phyloP scores from a whole-genome alignment of 2,113 vertebrate genomes.

The Manacus vitellinus region DNA sequence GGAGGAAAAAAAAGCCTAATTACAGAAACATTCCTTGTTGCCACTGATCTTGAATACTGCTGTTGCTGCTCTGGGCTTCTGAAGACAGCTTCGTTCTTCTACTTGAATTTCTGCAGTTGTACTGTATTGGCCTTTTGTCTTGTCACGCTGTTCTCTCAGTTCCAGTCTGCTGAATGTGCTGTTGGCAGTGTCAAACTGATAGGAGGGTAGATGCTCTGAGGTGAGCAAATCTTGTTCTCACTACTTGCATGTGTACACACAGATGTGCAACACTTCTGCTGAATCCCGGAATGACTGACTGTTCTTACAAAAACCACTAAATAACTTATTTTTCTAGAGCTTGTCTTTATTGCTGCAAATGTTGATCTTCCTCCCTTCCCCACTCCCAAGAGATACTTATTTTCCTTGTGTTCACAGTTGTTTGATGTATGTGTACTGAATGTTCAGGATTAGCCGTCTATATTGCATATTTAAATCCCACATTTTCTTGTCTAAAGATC shows the following conservation, averaged over 20 bases:
- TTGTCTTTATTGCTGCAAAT: neutral
- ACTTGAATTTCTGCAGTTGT: conserved; percentile 54
- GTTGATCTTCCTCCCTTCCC: neutral
- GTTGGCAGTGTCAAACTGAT: neutral
- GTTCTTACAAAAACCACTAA: conserved; percentile 50
- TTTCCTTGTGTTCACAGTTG: neutral
- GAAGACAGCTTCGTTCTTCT: conserved; percentile 16
- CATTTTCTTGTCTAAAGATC: neutral
- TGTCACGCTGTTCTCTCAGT: neutral
- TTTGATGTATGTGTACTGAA: neutral
- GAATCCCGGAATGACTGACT: conserved; percentile 5
- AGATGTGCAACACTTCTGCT: neutral
- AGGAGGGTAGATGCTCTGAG: neutral
- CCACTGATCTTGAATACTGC: conserved; percentile 6
- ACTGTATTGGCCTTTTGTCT: conserved; percentile 33
- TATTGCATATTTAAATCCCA: neutral
- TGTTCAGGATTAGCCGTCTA: neutral
- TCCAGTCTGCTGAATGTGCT: neutral
- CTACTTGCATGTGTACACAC: neutral
- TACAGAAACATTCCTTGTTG: conserved; percentile 16
- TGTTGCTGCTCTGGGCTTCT: conserved; percentile 27
- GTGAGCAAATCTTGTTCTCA: conserved; percentile 2
- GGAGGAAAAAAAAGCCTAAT: neutral
- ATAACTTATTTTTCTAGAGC: conserved; percentile 20
- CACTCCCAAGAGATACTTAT: neutral